Base-by-base conservation (phyloP, 2,797 vertebrate genomes). In the Yasuhikotakia modesta region DNA sequence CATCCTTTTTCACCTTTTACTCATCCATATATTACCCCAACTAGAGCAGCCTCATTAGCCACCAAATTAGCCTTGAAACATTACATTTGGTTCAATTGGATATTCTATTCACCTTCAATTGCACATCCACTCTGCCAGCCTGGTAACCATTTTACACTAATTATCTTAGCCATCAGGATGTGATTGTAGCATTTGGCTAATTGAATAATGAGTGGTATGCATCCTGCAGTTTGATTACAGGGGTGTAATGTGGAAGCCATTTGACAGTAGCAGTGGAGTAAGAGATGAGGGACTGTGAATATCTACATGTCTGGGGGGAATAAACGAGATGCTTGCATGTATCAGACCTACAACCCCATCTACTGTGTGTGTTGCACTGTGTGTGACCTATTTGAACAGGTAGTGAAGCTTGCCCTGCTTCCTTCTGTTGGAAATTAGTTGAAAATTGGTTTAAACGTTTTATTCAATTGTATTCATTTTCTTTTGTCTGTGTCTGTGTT, bases 61-160 rank as follows among this genome's bases (percentile, higher is more conserved):
- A 55, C 78, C 76, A 83, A 84, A 87, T 86, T 85, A 85, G 77
- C 76, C 82, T 83, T 48, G 60, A 84, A 86, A 84, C 84, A 80
- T 84, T 79, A 79, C 77, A 79, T 81, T 87, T 80, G 77, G 79
- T 39, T 73, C 75, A 83, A 82, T 74, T 87, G 68, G 81, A 85
- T 85, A 81, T 83, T 83, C 80, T 82, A 77, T 87, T 88, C 83
- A 86, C 84, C 85, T 87, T 81, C 70, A 85, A 85, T 77, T 78
- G 64, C 71, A 69, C 64, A 82, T 82, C 65, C 61, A 77, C 78
- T 85, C 45, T 81, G 48, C 71, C 64, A 80, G 64, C 58, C 50
- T 52, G 70, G 81, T 84, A 86, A 85, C 84, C 78, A 76, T 81
- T 85, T 87, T 86, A 82, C 75, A 70, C 58, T 83, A 85, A 88